Evolutionary conservation across 2,888 invertebrate genomes (phyloP), one percentile per base, ranked within the genome.

Genomic region (Diaperis boleti): DNA sequence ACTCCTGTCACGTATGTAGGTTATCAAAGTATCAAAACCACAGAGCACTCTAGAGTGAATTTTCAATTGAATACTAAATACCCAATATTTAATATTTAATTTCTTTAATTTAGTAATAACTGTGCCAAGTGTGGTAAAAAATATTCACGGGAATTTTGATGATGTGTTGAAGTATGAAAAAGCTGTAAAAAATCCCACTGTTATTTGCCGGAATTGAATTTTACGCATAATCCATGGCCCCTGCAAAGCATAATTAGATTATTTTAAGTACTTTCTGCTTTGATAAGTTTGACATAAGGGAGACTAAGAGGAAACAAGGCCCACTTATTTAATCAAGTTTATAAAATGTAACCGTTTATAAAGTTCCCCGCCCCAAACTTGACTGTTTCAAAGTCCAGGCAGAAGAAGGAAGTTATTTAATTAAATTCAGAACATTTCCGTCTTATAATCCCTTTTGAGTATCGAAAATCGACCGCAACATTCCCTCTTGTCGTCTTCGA

Each of bases 401-500:
- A 44, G 59, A 61, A 64, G 57, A 62, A 64, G 56, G 59, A 73
- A 71, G 66, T 73, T 71, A 68, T 72, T 68, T 72, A 71, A 73
- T 70, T 70, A 70, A 67, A 71, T 69, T 66, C 47, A 33, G 59
- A 66, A 60, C 62, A 50, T 55, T 66, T 59, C 62, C 49, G 57
- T 59, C 57, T 62, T 62, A 62, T 62, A 62, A 62, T 59, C 59
- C 45, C 57, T 33, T 59, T 63, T 45, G 63, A 63, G 57, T 59
- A 59, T 63, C 54, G 62, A 62, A 59, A 62, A 62, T 62, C 62
- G 63, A 63, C 63, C 63, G 41, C 63, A 63, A 62, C 57, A 62
- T 62, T 50, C 49, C 22, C 63, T 11, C 47, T 57, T 56, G 59
- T 59, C 50, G 49, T 59, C 49, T 60, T 60, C 59, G 59, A 60